Evolutionary conservation across 2,888 invertebrate genomes (phyloP), one percentile per base, ranked within the genome.

Genomic region (Hirtodrosophila confusa): DNA sequence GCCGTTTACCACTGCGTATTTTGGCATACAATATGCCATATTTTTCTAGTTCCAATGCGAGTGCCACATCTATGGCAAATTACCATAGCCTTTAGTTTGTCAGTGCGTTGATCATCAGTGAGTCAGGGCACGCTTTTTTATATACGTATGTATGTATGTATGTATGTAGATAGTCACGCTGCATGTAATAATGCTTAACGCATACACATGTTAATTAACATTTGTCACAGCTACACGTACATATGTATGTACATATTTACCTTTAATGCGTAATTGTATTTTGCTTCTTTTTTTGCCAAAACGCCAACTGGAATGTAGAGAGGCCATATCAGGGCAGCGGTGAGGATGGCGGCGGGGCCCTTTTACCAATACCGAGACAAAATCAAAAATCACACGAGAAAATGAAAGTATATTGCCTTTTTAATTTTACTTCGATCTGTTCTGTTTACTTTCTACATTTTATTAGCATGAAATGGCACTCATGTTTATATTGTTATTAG

Each of bases 261-360:
- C 91, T 90, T 90, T 90, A 65, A 90, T 87, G 84, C 90, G 91
- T 82, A 89, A 89, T 86, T 89, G 90, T 74, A 89, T 85, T 83
- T 90, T 90, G 72, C 87, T 90, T 74, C 90, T 89, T 77, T 91
- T 91, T 80, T 91, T 91, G 63, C 90, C 90, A 78, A 90, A 90
- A 79, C 91, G 90, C 91, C 91, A 91, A 89, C 89, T 91, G 80
- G 91, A 90, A 84, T 84, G 83, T 80, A 88, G 61, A 61, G 86
- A 86, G 69, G 91, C 90, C 91, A 91, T 91, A 65, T 71, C 36
- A 40, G 48, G 74, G 75, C 79, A 43, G 44, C 58, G 50, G 69
- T 24, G 55, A 75, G 51, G 61, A 74, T 57, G 61, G 61, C 44
- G 67, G 50, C 68, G 54, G 47, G 45, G 50, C 62, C 43, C 47